Evolutionary conservation across 2,113 vertebrate species (phyloP).

Genomic region (Abramis brama): DNA sequence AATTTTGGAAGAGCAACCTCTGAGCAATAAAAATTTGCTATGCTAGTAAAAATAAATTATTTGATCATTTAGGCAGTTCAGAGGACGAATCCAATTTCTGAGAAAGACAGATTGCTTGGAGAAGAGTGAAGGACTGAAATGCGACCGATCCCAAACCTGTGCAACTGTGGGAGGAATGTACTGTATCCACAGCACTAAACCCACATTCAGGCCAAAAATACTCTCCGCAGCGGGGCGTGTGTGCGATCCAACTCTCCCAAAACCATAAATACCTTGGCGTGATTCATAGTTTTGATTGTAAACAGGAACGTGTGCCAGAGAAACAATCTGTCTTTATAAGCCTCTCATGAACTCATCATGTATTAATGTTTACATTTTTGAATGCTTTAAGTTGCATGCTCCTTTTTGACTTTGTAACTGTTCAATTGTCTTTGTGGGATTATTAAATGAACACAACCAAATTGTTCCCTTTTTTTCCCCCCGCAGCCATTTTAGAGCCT

Average conservation of each 20-base stretch:
- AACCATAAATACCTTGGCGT: conserved; percentile 56
- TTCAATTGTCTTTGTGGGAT: conserved; percentile 8
- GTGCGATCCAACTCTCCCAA: conserved; percentile 52
- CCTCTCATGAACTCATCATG: background rate
- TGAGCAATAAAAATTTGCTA: background rate
- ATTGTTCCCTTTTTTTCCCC: background rate
- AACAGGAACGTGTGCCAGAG: conserved; percentile 51
- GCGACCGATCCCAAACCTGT: conserved; percentile 4
- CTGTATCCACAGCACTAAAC: conserved; percentile 51
- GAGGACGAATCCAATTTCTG: background rate
- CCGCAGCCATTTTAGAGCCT: conserved; percentile 50
- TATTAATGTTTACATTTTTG: conserved; percentile 51
- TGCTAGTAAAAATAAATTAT: too few species aligned
- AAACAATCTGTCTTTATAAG: conserved; percentile 47
- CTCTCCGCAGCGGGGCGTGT: conserved; percentile 50
- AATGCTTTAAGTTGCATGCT: conserved; percentile 35
- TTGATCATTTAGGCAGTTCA: background rate
- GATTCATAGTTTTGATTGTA: conserved; percentile 51
- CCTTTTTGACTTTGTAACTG: conserved; percentile 34
- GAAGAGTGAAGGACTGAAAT: background rate
- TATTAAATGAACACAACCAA: conserved; percentile 42
- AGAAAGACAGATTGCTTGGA: background rate
- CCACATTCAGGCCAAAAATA: conserved; percentile 55
- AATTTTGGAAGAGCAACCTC: background rate
- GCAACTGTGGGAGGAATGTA: conserved; percentile 35